Conservation (phyloP, 2,888 invertebrate genomes). For the Spatulosminthurus flaviceps region DNA sequence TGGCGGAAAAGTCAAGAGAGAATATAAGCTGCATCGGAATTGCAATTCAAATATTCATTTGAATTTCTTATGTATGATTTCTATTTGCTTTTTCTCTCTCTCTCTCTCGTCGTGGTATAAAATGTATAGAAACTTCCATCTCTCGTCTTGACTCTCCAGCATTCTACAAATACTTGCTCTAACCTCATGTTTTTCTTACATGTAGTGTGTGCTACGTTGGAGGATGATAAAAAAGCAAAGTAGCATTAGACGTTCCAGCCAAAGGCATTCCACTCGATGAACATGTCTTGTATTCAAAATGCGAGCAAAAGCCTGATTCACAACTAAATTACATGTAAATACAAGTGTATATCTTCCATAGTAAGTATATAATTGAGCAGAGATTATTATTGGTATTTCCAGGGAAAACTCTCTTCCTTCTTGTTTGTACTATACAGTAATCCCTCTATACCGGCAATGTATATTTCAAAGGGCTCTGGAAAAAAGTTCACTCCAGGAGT, state of each 20-base stretch:
- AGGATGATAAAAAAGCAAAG: too few relatives aligned
- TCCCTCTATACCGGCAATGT: too few relatives aligned
- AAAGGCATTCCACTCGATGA: constrained; percentile 7
- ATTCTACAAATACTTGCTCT: neutral
- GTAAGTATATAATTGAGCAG: neutral
- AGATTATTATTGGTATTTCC: too few relatives aligned
- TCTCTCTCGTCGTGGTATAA: too few relatives aligned
- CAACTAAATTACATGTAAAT: neutral
- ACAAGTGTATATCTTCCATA: neutral
- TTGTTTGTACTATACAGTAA: too few relatives aligned
- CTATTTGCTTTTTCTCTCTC: too few relatives aligned
- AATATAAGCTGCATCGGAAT: constrained; percentile 10
- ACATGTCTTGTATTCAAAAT: constrained; percentile 8
- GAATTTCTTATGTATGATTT: too few relatives aligned
- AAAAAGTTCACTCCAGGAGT: too few relatives aligned
- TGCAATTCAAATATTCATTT: constrained; percentile 21
- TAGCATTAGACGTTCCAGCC: neutral
- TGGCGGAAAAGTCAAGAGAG: constrained; percentile 5
- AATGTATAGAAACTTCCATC: too few relatives aligned
- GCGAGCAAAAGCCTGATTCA: neutral
- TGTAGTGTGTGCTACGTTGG: too few relatives aligned
- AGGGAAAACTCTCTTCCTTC: too few relatives aligned
- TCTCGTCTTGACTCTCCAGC: neutral
- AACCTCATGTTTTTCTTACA: neutral
- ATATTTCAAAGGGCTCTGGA: too few relatives aligned